These are phyloP conservation scores for Alentia gelatinosa DNA, from an alignment of 2,888 invertebrate genomes.

Conservation along the genomic window DNA sequence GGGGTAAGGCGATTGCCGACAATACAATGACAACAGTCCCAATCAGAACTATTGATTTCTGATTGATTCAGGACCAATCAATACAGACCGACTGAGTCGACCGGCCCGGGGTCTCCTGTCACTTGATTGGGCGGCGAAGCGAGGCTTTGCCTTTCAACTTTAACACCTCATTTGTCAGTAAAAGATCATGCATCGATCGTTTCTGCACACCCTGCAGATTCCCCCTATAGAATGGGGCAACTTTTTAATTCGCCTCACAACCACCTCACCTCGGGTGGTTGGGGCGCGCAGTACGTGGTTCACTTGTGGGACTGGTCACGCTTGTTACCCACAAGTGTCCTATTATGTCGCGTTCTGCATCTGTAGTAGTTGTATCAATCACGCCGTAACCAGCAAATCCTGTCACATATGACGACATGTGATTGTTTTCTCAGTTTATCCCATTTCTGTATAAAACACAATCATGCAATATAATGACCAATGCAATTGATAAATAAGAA, in stretches of 20 bases:
- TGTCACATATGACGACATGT: too few species aligned
- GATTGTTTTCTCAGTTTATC: too few species aligned
- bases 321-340: too few species aligned
- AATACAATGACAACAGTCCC: slow-evolving; percentile 41
- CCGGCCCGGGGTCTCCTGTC: not conserved
- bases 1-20: slow-evolving; percentile 15
- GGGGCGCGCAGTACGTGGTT: not conserved
- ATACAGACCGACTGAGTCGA: not conserved
- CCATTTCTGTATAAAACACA: too few species aligned
- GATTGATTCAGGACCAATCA: slow-evolving; percentile 5
- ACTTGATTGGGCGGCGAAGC: slow-evolving; percentile 9
- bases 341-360: too few species aligned
- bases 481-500: too few species aligned
- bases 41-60: slow-evolving; percentile 31
- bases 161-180: slow-evolving; percentile 48
- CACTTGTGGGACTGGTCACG: not conserved
- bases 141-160: slow-evolving; percentile 1
- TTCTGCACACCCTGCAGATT: not conserved
- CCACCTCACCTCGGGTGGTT: not conserved
- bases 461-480: too few species aligned
- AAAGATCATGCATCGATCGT: not conserved
- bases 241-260: not conserved
- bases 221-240: not conserved
- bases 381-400: too few species aligned
- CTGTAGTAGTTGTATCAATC: too few species aligned